Percentiles rank a stretch among this genome's conserved stretches.
Evolutionary conservation across 2,797 vertebrate genomes (phyloP).

Genomic region (Diglossa cyanea): DNA sequence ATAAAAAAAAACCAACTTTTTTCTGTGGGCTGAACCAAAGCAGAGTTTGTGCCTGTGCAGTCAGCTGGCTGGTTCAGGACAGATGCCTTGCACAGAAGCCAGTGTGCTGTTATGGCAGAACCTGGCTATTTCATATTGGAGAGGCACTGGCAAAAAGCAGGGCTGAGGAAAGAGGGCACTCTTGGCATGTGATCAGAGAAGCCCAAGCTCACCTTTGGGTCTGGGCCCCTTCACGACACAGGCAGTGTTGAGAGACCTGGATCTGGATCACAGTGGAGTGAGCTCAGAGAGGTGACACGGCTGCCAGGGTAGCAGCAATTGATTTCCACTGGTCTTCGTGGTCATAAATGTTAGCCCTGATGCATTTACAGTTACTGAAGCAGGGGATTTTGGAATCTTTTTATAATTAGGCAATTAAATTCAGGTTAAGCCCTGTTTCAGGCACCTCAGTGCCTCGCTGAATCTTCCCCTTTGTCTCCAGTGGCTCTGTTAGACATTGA

Average conservation of each 20-base stretch:
- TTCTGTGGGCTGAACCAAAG: background rate
- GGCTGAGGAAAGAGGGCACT: background rate
- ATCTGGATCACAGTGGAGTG: background rate
- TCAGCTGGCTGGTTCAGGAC: background rate
- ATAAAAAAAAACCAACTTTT: background rate
- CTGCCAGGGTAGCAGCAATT: background rate
- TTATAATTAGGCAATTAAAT: constrained; percentile 46
- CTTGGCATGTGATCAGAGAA: background rate
- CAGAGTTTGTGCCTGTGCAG: background rate
- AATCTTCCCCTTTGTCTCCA: constrained; percentile 25
- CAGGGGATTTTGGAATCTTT: background rate
- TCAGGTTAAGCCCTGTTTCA: constrained; percentile 27
- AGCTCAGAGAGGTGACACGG: background rate
- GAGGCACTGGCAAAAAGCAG: background rate
- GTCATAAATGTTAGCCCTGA: background rate
- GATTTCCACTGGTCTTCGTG: background rate
- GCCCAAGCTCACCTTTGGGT: background rate
- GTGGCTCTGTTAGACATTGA: constrained; percentile 20
- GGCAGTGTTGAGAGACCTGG: background rate
- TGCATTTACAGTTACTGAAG: constrained; percentile 14
- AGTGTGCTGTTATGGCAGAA: background rate
- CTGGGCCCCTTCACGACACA: fast-evolving
- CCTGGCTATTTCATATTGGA: background rate
- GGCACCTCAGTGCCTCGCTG: background rate
- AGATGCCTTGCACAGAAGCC: background rate